These are phyloP conservation scores for Lithosia quadra DNA, from an alignment of 2,888 invertebrate species.

Conservation along the genomic window DNA sequence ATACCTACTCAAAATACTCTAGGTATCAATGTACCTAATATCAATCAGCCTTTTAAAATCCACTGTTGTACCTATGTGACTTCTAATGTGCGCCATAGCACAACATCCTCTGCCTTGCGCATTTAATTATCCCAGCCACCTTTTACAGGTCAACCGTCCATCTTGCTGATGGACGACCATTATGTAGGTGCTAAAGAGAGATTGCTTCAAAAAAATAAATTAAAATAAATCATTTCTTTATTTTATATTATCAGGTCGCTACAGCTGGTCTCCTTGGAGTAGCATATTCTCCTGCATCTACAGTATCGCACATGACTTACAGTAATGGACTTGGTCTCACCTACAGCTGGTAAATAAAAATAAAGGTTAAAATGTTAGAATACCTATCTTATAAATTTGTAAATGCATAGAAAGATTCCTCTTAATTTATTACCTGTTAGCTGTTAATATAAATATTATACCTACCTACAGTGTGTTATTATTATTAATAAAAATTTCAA, in stretches of 20 bases:
- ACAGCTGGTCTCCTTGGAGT: slow-evolving; percentile 86
- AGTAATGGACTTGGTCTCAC: slow-evolving; percentile 85
- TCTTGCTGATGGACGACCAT: neutral
- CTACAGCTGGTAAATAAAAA: slow-evolving; percentile 84
- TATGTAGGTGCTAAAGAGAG: too few relatives aligned
- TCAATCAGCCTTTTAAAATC: too few relatives aligned
- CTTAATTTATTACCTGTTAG: slow-evolving; percentile 80
- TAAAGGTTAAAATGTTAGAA: slow-evolving; percentile 22
- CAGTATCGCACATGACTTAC: slow-evolving; percentile 88
- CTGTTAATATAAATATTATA: slow-evolving; percentile 63
- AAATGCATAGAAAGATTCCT: slow-evolving; percentile 75
- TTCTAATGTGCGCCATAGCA: too few relatives aligned
- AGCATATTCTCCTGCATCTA: slow-evolving; percentile 87
- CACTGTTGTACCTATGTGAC: too few relatives aligned
- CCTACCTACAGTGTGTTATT: slow-evolving; percentile 45
- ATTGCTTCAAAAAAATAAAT: too few relatives aligned
- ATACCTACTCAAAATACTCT: too few relatives aligned
- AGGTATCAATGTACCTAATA: too few relatives aligned
- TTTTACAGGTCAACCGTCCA: too few relatives aligned
- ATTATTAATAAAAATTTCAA: slow-evolving; percentile 34
- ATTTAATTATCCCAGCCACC: too few relatives aligned
- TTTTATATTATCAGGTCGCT: slow-evolving; percentile 70
- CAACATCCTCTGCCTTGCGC: too few relatives aligned
- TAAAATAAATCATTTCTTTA: too few relatives aligned
- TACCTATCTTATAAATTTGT: slow-evolving; percentile 42